These are phyloP conservation scores for Cyanoramphus novaezelandiae DNA, from an alignment of 2,113 vertebrate genomes.

Conservation along the genomic window DNA sequence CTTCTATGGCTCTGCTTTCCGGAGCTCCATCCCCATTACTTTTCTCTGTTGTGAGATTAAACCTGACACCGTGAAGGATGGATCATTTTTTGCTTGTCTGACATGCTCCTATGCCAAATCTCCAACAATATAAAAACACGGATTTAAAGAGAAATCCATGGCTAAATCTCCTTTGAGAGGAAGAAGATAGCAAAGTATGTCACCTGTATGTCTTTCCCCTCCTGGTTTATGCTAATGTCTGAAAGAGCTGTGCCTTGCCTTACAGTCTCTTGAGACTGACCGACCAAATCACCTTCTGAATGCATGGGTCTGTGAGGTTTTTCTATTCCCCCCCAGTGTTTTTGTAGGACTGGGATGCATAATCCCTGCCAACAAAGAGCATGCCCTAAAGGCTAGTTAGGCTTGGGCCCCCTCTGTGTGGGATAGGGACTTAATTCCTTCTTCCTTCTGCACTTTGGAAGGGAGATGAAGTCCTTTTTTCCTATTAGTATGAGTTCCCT, in stretches of 20 bases:
- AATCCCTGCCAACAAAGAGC: accelerated
- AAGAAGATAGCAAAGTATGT: background rate
- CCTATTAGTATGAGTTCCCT: background rate
- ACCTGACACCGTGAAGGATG: background rate
- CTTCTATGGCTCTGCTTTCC: background rate
- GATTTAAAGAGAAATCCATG: background rate
- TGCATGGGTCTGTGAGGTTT: accelerated
- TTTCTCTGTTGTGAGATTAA: background rate
- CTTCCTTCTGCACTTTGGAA: background rate
- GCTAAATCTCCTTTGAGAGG: background rate
- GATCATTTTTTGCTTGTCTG: background rate
- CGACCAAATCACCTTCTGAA: background rate
- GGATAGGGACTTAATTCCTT: background rate
- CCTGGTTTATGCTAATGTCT: background rate
- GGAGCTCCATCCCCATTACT: background rate
- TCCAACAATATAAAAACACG: background rate
- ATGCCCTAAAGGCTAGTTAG: background rate
- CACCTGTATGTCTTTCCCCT: accelerated
- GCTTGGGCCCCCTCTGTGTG: background rate
- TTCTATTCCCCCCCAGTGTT: background rate
- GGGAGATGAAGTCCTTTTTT: background rate
- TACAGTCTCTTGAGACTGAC: accelerated
- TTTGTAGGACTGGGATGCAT: background rate
- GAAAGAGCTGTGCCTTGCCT: background rate
- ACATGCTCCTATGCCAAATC: background rate